Evolutionary conservation across 2,888 invertebrate species (phyloP), one percentile per base, ranked within the genome.

Genomic region (Drosophila yooni): DNA sequence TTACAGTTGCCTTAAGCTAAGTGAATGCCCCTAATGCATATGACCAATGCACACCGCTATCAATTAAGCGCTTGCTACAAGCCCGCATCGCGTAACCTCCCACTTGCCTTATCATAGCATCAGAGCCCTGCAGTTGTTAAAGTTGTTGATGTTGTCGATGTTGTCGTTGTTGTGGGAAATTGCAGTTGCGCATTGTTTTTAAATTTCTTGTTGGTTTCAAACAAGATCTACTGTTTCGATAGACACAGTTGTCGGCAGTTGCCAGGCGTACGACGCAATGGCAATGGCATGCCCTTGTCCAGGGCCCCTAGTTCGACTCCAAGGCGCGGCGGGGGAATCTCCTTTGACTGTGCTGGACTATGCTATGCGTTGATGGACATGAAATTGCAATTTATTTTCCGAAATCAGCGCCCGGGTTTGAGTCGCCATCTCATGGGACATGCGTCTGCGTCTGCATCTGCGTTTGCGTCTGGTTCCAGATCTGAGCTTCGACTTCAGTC

Each of bases 311-410:
- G 58, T 13, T 3, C 11, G n/a, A 18, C 21, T 11, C 46, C 62
- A 36, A 1, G 27, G 10, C 29, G n/a, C 11, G 51, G 5, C 25
- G 31, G 38, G 38, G 7, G 27, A 50, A 15, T 67, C 31, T 76
- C 60, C 76, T 52, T 58, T 68, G 76, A 50, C 50, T 52, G 21
- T 59, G 50, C 52, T 60, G 50, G 52, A 53, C 56, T 51, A 53
- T 77, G 63, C 43, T 43, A 29, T 61, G 60, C 74, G 69, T 74
- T 87, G 87, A 89, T 84, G 79, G 88, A 88, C 86, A 89, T 88
- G 88, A 81, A 88, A 88, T 88, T 89, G 88, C 88, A 88, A 88
- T 88, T 88, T 88, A 88, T 88, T 86, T 86, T 79, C 79, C 69
- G 70, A 86, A 81, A 88, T 86, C 87, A 74, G 79, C 89, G 83